phyloP scores from a whole-genome alignment of 2,888 invertebrate genomes.

The Camptogramma bilineatum region DNA sequence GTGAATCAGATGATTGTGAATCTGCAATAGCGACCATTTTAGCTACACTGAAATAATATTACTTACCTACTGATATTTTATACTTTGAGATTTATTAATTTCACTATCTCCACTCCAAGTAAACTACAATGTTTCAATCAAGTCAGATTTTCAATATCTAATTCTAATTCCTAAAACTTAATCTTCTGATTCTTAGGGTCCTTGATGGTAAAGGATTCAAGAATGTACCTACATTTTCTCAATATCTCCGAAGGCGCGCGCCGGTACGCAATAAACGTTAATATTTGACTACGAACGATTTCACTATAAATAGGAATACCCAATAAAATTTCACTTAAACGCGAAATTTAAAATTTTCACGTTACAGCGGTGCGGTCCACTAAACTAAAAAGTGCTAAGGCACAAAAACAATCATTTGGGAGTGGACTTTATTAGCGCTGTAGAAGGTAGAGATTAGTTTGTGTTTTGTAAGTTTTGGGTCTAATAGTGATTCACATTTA shows the following conservation, averaged over 20 bases:
- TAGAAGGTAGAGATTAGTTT: conserved; percentile 44
- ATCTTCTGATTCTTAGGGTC: no score
- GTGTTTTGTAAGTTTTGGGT: conserved; percentile 47
- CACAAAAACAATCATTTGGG: conserved; percentile 5
- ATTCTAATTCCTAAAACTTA: no score
- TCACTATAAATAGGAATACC: conserved; percentile 71
- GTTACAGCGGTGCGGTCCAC: conserved; percentile 62
- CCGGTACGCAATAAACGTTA: conserved; percentile 37
- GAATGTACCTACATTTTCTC: not conserved
- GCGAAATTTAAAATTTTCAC: conserved; percentile 82
- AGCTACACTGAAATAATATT: no score
- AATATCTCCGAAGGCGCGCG: conserved; percentile 15
- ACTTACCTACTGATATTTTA: no score
- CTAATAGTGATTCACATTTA: conserved; percentile 58
- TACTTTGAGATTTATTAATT: no score
- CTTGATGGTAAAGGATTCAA: not conserved
- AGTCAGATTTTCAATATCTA: no score
- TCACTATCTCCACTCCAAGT: no score
- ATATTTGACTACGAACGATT: conserved; percentile 52
- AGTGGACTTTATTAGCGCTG: conserved; percentile 31
- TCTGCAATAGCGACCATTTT: no score
- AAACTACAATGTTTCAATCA: no score
- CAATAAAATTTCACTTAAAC: conserved; percentile 84
- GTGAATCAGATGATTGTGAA: no score
- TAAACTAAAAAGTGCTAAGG: conserved; percentile 46